Evolutionary conservation across 2,888 invertebrate species (phyloP), one percentile per base, ranked within the genome.

Genomic region (Troides helena): DNA sequence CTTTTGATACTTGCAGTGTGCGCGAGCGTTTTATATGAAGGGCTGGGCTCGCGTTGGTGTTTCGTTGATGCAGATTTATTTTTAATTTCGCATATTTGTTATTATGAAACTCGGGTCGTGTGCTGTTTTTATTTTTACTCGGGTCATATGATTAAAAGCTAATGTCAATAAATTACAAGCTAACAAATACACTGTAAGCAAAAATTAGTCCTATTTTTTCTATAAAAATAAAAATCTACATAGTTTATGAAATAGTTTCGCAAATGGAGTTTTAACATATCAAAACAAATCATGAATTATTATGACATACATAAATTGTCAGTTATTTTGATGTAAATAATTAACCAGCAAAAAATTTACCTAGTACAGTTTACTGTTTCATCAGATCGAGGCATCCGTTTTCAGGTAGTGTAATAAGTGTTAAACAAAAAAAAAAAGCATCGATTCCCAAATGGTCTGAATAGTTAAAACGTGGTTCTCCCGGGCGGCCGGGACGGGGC

Each of bases 391-490:
- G 14, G 46, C 46, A 46, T 46, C 46, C 46, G 46, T 14, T 46
- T 53, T 53, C n/a, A 53, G 57, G 57, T 58, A 58, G 57, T 25
- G 57, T 23, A 23, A 23, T 58, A 58, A 58, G 57, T 58, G 12
- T n/a, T 10, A 10, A n/a, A 58, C 23, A 4, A 7, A 57, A 58
- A 62, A 58, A 69, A 62, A n/a, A 30, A 62, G 50, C 62, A 66
- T 62, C 46, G 58, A 58, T 62, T 62, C 62, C 69, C 62, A 53
- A 66, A 62, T 50, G 39, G 50, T 65, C 62, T 65, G 61, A 65
- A 65, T 65, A 67, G 50, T 70, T 75, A 87, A 89, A 88, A 86
- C 79, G 83, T 87, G 86, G 87, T 86, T 78, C 84, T n/a, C 8
- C 80, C 72, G 71, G 81, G 83, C 82, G 82, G 81, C 81, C 81